A percentile compares a stretch with the other conserved stretches of the same genome.
These are phyloP conservation scores for Rattus rattus DNA, from an alignment of 2,113 vertebrate species.

Conservation along the genomic window DNA sequence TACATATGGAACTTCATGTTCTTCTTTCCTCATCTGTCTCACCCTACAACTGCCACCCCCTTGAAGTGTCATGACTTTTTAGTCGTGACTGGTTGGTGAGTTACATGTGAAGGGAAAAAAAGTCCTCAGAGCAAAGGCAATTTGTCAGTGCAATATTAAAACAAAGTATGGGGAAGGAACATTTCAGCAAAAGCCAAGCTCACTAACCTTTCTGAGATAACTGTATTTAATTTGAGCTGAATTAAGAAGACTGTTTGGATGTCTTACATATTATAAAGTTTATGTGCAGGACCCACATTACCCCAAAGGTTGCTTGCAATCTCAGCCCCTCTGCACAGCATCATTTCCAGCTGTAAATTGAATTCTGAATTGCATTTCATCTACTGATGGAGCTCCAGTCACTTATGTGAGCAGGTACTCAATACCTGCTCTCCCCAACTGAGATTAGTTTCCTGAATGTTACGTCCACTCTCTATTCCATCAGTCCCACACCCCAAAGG, in stretches of 20 bases:
- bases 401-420: background rate
- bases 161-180: slow-evolving; percentile 65
- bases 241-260: slow-evolving; percentile 51
- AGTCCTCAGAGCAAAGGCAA: slow-evolving; percentile 43
- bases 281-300: slow-evolving; percentile 50
- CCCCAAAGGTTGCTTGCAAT: slow-evolving; percentile 54
- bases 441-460: background rate
- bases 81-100: slow-evolving; percentile 32
- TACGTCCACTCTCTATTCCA: background rate
- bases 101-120: slow-evolving; percentile 52
- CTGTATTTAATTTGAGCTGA: slow-evolving; percentile 71
- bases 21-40: background rate
- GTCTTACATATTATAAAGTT: slow-evolving; percentile 30
- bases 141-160: slow-evolving; percentile 61
- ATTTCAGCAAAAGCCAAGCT: slow-evolving; percentile 52
- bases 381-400: background rate
- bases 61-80: slow-evolving; percentile 16
- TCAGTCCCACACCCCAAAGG: background rate
- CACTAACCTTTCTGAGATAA: slow-evolving; percentile 73
- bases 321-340: background rate
- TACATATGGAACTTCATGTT: background rate
- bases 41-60: background rate
- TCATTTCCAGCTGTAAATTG: slow-evolving; percentile 54
- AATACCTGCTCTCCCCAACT: too few relatives aligned
- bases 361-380: slow-evolving; percentile 34